Conservation (phyloP, 2,797 vertebrate genomes). For the Platalea minor region DNA sequence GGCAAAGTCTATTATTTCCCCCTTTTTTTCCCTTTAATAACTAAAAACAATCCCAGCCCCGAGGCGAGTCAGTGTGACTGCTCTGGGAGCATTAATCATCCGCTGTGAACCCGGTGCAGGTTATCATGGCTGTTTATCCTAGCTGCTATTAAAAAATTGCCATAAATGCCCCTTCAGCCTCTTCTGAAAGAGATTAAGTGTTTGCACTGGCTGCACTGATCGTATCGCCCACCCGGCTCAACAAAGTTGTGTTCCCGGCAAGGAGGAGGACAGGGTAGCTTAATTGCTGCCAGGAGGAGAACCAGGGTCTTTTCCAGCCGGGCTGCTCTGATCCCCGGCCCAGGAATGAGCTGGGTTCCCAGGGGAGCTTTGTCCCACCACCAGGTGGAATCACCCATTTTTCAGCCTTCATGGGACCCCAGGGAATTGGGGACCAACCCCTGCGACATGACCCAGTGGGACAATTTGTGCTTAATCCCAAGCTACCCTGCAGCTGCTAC, state of each 20-base stretch:
- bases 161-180: neutral
- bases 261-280: neutral
- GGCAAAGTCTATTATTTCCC: conserved; percentile 16
- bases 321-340: neutral
- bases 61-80: neutral
- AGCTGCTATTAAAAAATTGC: neutral
- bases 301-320: neutral
- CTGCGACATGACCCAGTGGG: accelerated
- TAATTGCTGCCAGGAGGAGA: neutral
- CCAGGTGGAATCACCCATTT: neutral
- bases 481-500: neutral
- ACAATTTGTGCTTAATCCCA: neutral
- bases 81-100: neutral
- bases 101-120: neutral
- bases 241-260: accelerated
- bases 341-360: neutral
- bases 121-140: neutral
- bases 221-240: neutral
- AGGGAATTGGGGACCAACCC: neutral
- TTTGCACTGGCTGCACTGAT: neutral
- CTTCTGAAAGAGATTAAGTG: neutral
- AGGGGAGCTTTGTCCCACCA: neutral
- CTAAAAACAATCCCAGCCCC: neutral
- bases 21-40: neutral
- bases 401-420: neutral